phyloP scores from a whole-genome alignment of 2,797 vertebrate genomes.

The Choloepus didactylus region DNA sequence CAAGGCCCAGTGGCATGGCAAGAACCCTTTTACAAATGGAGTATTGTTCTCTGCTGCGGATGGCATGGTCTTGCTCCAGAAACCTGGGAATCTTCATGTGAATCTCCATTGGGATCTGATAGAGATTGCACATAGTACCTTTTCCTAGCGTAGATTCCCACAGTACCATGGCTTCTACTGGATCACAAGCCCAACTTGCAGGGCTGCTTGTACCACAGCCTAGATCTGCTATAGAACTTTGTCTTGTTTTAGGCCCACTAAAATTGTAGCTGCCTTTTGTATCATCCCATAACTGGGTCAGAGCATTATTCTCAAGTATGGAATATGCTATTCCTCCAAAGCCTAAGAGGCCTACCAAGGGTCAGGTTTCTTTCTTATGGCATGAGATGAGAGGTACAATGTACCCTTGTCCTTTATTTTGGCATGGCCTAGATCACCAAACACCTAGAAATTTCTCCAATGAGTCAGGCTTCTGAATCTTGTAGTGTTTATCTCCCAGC shows the following conservation, averaged over 20 bases:
- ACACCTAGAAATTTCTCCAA: not conserved
- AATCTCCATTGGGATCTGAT: not conserved
- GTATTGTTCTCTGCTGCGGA: not conserved
- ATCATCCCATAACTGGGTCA: not conserved
- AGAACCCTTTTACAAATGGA: not conserved
- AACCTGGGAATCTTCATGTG: not conserved
- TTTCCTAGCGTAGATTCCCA: not conserved
- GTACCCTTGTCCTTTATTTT: not conserved
- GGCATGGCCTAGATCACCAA: not conserved
- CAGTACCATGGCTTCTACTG: not conserved
- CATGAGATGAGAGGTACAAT: not conserved
- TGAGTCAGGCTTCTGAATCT: not conserved
- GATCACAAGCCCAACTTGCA: not conserved
- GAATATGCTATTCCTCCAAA: not conserved
- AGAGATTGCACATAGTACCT: not conserved
- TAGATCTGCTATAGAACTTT: not conserved
- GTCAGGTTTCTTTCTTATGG: not conserved
- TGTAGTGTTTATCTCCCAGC: not conserved
- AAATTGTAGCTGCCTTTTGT: not conserved
- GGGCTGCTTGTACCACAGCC: not conserved
- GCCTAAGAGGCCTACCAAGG: not conserved
- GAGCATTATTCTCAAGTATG: not conserved
- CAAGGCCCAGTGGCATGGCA: not conserved
- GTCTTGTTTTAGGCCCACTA: not conserved
- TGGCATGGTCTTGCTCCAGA: not conserved